Percentiles rank a stretch among this genome's conserved stretches.
Evolutionary conservation across 2,797 vertebrate species (phyloP).

Genomic region (Rhabdomys pumilio): DNA sequence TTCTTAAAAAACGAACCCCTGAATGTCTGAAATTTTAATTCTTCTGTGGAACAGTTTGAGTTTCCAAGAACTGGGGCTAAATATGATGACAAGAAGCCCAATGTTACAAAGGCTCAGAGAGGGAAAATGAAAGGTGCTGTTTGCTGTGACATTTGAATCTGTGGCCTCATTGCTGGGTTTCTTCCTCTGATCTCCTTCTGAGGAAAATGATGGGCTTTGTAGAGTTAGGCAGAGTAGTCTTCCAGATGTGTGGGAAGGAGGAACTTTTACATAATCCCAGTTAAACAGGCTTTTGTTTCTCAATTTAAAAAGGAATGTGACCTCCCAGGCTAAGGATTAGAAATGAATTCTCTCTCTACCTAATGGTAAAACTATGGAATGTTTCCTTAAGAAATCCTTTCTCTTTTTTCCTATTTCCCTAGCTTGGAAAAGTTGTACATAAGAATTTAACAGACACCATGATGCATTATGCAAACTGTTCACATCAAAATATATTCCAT

Average conservation of each 20-base stretch:
- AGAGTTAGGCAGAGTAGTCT: conserved; percentile 51
- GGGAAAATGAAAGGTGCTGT: background rate
- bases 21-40: background rate
- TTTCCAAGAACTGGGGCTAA: conserved; percentile 18
- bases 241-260: conserved; percentile 69
- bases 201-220: conserved; percentile 64
- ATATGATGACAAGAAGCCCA: conserved; percentile 8
- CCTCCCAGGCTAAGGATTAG: conserved; percentile 63
- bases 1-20: background rate
- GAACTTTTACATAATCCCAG: conserved; percentile 72
- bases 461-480: background rate
- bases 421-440: conserved; percentile 45
- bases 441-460: conserved; percentile 61
- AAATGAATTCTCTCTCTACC: conserved; percentile 64
- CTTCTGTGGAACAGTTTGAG: background rate
- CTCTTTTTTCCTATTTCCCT: background rate
- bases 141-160: conserved; percentile 58
- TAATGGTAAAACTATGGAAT: conserved; percentile 53
- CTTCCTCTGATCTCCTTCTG: conserved; percentile 22
- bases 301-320: conserved; percentile 74
- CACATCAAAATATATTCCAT: conserved; percentile 54
- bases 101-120: background rate
- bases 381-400: conserved; percentile 26
- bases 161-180: conserved; percentile 14
- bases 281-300: conserved; percentile 73